Conservation (phyloP, 2,113 vertebrate genomes). For the Oryzias curvinotus region DNA sequence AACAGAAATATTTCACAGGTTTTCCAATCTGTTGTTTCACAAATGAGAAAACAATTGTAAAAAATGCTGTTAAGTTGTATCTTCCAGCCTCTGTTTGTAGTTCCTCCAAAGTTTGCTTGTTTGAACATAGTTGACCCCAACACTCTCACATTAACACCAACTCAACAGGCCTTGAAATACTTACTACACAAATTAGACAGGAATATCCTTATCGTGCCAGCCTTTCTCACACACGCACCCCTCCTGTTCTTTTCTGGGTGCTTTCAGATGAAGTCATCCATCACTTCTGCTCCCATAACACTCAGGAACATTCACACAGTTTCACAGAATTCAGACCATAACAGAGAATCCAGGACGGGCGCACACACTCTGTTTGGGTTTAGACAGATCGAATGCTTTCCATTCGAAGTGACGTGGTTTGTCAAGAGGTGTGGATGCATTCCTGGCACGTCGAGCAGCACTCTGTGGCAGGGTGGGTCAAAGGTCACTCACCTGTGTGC, state of each 20-base stretch:
- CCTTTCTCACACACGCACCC: constrained; percentile 18
- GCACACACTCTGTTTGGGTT: constrained; percentile 55
- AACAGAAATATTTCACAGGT: no score
- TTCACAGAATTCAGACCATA: constrained; percentile 64
- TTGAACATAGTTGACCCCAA: constrained; percentile 9
- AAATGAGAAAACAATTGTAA: no score
- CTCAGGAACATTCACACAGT: constrained; percentile 52
- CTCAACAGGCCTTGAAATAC: constrained; percentile 61
- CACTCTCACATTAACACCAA: constrained; percentile 1
- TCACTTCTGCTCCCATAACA: constrained; percentile 60
- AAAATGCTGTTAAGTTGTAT: no score
- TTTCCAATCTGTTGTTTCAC: no score
- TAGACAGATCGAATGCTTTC: constrained; percentile 35
- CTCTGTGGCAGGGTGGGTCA: constrained; percentile 38
- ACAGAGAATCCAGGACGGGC: constrained; percentile 42
- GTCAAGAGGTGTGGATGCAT: constrained; percentile 64
- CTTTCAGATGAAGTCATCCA: constrained; percentile 53
- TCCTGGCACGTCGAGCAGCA: constrained; percentile 48
- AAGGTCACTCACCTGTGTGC: constrained; percentile 61
- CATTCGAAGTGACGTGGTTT: constrained; percentile 49
- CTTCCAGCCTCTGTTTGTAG: no score
- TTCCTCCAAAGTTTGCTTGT: neutral
- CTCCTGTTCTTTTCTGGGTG: constrained; percentile 19
- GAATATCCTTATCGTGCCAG: constrained; percentile 66
- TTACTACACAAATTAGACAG: constrained; percentile 54